Evolutionary conservation across 2,113 vertebrate species (phyloP).

Genomic region (Jaculus jaculus): DNA sequence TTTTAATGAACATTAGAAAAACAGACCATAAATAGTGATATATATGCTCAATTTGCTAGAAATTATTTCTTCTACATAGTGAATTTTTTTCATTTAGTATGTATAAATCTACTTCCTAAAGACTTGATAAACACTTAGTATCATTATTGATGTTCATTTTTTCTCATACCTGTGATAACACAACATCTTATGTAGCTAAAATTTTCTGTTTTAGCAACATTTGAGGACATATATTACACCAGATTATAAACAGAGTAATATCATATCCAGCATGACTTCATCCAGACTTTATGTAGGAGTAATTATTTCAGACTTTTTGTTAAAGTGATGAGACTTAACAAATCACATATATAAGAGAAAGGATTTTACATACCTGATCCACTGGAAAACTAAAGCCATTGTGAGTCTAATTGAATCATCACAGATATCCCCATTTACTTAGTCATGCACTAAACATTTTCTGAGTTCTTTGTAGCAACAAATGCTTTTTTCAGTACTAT

Average conservation of each 20-base stretch:
- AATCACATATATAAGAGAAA: background rate
- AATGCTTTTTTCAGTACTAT: background rate
- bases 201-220: constrained; percentile 29
- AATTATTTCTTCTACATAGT: background rate
- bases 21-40: background rate
- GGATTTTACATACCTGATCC: background rate
- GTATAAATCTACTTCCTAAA: background rate
- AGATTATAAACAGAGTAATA: background rate
- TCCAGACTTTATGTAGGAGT: background rate
- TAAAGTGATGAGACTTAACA: background rate
- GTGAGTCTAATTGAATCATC: background rate
- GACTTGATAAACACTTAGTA: constrained; percentile 13
- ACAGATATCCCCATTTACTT: background rate
- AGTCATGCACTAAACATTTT: background rate
- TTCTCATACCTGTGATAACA: background rate
- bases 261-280: background rate
- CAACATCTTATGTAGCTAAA: background rate
- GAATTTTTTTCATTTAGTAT: constrained; percentile 22
- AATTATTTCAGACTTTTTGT: background rate
- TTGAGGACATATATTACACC: background rate
- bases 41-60: background rate
- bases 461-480: background rate
- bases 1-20: constrained; percentile 53
- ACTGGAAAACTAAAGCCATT: background rate
- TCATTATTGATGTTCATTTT: background rate